Percentiles rank a stretch among this genome's conserved stretches.
phyloP scores from a whole-genome alignment of 2,113 vertebrate genomes.

The Alligator mississippiensis region DNA sequence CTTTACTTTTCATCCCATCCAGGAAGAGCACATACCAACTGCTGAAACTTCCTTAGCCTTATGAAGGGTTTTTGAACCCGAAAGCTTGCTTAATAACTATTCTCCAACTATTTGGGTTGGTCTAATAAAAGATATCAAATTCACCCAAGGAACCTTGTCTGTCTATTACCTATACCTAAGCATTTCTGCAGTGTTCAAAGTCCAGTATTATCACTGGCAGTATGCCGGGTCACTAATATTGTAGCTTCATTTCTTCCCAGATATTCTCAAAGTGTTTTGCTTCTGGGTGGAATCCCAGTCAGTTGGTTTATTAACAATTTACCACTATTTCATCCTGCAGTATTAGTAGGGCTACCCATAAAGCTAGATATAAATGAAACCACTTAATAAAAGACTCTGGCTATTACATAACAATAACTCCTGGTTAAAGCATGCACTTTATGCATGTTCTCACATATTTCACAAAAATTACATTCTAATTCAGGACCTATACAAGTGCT shows the following conservation, averaged over 20 bases:
- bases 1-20: no score
- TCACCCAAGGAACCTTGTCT: no score
- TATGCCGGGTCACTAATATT: slow-evolving; percentile 47
- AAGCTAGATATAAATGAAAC: neutral
- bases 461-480: neutral
- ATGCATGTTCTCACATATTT: neutral
- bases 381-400: neutral
- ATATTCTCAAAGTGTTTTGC: slow-evolving; percentile 9
- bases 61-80: no score
- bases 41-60: no score
- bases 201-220: slow-evolving; percentile 54
- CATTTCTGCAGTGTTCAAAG: slow-evolving; percentile 61
- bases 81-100: no score
- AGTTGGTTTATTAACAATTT: slow-evolving; percentile 49
- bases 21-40: no score
- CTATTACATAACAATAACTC: neutral
- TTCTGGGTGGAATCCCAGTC: slow-evolving; percentile 46
- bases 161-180: slow-evolving; percentile 5
- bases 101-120: no score
- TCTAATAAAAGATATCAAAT: no score
- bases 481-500: neutral
- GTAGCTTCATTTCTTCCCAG: slow-evolving; percentile 27
- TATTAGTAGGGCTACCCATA: neutral
- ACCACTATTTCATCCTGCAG: neutral
- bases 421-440: neutral